Conservation (phyloP, 2,113 vertebrate genomes). For the Esox niger region DNA sequence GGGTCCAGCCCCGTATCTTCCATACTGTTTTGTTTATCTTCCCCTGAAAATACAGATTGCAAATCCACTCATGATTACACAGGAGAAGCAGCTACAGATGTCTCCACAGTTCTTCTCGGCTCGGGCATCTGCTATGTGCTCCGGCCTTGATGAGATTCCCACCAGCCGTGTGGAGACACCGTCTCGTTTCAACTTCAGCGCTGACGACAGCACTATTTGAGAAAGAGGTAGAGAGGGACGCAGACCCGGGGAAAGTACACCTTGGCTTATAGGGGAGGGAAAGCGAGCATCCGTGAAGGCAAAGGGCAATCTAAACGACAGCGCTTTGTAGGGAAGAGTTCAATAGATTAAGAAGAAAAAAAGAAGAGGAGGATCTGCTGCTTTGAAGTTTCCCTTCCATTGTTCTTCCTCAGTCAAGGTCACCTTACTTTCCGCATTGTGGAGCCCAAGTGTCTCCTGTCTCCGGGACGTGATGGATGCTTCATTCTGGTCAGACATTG, state of each 20-base stretch:
- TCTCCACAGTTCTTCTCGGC: too few relatives aligned
- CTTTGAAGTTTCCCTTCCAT: conserved; percentile 40
- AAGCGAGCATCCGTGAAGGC: too few relatives aligned
- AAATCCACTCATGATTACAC: too few relatives aligned
- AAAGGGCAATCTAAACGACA: too few relatives aligned
- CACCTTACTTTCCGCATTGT: conserved; percentile 45
- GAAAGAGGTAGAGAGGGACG: conserved; percentile 42
- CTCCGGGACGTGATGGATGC: conserved; percentile 47
- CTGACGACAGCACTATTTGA: conserved; percentile 9
- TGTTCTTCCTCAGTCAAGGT: conserved; percentile 50
- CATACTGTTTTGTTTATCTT: too few relatives aligned
- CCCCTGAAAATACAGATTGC: too few relatives aligned
- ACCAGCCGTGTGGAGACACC: conserved; percentile 20
- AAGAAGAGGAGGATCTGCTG: conserved; percentile 18
- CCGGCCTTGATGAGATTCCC: conserved; percentile 36
- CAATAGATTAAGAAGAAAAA: background rate
- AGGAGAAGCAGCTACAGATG: too few relatives aligned
- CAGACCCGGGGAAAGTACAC: background rate
- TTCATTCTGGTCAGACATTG: conserved; percentile 32
- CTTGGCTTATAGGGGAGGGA: too few relatives aligned
- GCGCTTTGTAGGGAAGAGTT: background rate
- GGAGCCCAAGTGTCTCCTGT: conserved; percentile 29
- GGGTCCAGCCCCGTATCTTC: too few relatives aligned
- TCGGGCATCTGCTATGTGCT: conserved; percentile 26
- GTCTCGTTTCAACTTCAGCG: conserved; percentile 22